A percentile compares a stretch with the other conserved stretches of the same genome.
Conservation (phyloP, 2,888 invertebrate species). For the Monochamus alternatus region DNA sequence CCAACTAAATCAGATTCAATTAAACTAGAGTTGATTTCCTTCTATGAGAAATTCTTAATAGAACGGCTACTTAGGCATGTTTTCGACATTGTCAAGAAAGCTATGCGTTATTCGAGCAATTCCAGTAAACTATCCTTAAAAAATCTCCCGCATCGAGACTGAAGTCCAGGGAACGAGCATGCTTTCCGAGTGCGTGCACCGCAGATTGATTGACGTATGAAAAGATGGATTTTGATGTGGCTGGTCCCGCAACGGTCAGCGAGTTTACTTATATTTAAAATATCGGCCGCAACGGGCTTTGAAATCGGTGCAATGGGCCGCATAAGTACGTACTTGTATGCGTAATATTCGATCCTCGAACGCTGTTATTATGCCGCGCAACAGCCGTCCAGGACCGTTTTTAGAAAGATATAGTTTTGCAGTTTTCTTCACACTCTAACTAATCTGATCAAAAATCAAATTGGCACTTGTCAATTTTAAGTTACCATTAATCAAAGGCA, state of each 20-base stretch:
- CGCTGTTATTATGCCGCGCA: conserved; percentile 33
- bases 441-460: too few species aligned
- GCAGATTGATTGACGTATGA: conserved; percentile 56
- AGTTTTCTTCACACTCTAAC: too few species aligned
- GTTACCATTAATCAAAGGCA: too few species aligned
- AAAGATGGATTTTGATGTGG: conserved; percentile 55
- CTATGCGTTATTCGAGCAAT: not conserved
- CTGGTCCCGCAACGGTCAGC: conserved; percentile 52
- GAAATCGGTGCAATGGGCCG: conserved; percentile 45
- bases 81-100: not conserved
- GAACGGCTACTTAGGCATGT: too few species aligned
- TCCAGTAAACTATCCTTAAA: conserved; percentile 2
- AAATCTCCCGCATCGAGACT: not conserved
- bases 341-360: conserved; percentile 44
- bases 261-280: conserved; percentile 56
- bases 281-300: conserved; percentile 51
- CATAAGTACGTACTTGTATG: conserved; percentile 51
- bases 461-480: too few species aligned
- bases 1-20: too few species aligned
- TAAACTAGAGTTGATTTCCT: too few species aligned
- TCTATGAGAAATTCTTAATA: too few species aligned
- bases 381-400: not conserved
- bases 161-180: not conserved
- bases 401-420: too few species aligned
- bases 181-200: conserved; percentile 32